Conservation (phyloP, 92 coral and sea anemone genomes). For the Phenganax subtilis region DNA sequence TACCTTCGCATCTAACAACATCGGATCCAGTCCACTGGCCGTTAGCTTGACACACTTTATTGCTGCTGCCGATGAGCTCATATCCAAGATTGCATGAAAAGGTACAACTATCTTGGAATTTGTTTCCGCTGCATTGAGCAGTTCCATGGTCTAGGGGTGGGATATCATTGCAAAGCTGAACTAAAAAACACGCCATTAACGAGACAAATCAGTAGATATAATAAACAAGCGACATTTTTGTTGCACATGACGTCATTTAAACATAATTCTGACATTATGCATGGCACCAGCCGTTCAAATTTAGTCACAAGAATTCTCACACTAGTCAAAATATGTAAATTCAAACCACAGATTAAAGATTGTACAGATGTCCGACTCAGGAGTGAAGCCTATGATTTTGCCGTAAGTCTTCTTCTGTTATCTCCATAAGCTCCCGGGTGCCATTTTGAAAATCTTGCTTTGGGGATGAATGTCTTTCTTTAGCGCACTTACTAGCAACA, state of each 20-base stretch:
- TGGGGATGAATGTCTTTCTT: no score
- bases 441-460: no score
- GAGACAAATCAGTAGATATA: not conserved
- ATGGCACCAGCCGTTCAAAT: not conserved
- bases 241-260: not conserved
- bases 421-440: no score
- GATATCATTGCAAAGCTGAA: constrained; percentile 29
- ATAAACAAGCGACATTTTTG: not conserved
- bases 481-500: not conserved
- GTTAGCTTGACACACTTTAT: constrained; percentile 60
- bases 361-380: no score
- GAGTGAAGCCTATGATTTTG: no score
- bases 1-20: constrained; percentile 40
- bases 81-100: constrained; percentile 70
- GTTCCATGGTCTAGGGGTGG: constrained; percentile 32
- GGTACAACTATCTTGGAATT: constrained; percentile 28
- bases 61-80: constrained; percentile 60
- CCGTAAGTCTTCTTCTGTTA: no score
- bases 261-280: not conserved
- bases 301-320: no score
- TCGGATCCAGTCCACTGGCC: constrained; percentile 81
- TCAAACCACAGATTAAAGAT: no score
- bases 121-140: constrained; percentile 3
- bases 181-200: not conserved
- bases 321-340: no score